A percentile compares a stretch with the other conserved stretches of the same genome.
Conservation (phyloP, 2,888 invertebrate species). For the Adelognathus sp. region DNA sequence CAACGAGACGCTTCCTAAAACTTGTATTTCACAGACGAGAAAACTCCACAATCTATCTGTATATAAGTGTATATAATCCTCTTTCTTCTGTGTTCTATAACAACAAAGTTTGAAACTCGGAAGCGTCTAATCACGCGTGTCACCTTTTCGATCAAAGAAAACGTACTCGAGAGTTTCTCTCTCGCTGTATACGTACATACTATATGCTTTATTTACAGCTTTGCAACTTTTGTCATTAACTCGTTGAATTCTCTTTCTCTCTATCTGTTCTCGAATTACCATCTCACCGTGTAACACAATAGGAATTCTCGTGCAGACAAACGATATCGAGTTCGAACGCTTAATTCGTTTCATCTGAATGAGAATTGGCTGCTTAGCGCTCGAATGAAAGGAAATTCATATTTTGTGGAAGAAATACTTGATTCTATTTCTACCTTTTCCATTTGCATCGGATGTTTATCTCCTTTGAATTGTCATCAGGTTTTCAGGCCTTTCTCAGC, state of each 20-base stretch:
- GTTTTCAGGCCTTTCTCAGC: no score
- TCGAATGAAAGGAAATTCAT: background rate
- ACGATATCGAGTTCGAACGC: background rate
- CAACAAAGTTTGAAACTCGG: slow-evolving; percentile 75
- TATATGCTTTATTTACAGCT: background rate
- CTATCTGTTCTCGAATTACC: slow-evolving; percentile 24
- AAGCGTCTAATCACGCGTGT: slow-evolving; percentile 74
- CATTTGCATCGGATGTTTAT: no score
- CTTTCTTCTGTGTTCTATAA: slow-evolving; percentile 32
- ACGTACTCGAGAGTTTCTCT: slow-evolving; percentile 69
- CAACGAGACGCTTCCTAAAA: slow-evolving; percentile 11
- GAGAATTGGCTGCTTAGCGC: background rate
- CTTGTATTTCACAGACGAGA: slow-evolving; percentile 10
- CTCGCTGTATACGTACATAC: slow-evolving; percentile 30
- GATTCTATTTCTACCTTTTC: no score
- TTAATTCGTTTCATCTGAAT: background rate
- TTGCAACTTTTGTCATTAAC: slow-evolving; percentile 53
- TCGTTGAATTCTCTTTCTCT: slow-evolving; percentile 9
- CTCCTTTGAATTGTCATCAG: no score
- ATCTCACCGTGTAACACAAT: background rate
- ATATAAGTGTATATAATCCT: background rate
- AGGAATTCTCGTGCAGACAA: background rate
- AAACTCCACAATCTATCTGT: background rate
- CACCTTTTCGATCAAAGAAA: slow-evolving; percentile 72
- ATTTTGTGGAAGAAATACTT: no score